A percentile compares a stretch with the other conserved stretches of the same genome.
Conservation (phyloP, 2,113 vertebrate species). For the Barnardius zonarius region DNA sequence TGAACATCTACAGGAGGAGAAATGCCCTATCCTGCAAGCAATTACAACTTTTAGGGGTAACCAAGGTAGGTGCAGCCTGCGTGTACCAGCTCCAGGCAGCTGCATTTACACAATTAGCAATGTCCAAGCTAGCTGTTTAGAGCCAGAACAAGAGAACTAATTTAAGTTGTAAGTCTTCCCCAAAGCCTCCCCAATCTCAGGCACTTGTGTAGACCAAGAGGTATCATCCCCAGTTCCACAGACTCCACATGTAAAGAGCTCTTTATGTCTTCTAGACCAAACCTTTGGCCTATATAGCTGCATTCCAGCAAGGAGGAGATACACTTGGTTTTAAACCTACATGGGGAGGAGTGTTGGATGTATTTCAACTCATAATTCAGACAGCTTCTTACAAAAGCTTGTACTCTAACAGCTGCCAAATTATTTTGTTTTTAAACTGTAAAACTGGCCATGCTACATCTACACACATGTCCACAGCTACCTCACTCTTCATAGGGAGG, state of each 20-base stretch:
- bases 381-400: neutral
- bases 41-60: neutral
- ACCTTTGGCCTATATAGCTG: neutral
- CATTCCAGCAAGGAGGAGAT: neutral
- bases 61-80: neutral
- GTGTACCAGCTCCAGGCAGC: neutral
- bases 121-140: neutral
- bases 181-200: neutral
- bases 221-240: neutral
- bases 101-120: neutral
- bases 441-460: neutral
- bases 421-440: neutral
- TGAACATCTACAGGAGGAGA: neutral
- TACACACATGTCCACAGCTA: neutral
- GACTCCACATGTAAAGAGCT: neutral
- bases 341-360: rapidly evolving
- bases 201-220: neutral
- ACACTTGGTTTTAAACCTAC: neutral
- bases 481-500: neutral
- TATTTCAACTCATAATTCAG: neutral
- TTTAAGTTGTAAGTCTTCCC: neutral
- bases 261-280: neutral
- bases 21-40: neutral
- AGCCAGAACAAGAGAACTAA: neutral
- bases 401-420: neutral